Evolutionary conservation across 2,113 vertebrate genomes (phyloP), one percentile per base, ranked within the genome.

Genomic region (Parus major): DNA sequence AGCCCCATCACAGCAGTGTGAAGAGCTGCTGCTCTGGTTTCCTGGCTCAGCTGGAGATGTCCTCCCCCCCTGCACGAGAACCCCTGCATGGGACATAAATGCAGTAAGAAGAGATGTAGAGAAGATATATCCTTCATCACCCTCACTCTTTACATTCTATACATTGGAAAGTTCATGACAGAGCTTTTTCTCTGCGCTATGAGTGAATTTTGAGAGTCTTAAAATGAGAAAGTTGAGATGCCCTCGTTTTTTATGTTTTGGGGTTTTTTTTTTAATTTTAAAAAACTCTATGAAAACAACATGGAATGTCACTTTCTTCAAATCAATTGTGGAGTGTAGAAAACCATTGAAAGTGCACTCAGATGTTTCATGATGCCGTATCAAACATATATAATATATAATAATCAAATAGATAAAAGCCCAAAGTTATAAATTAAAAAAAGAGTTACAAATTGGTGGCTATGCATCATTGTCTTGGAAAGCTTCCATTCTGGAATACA

Each of bases 391-490:
- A 39, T 39, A 39, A 39, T 68, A 79, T 25, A 76, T 36, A 85
- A 87, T 41, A 65, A 85, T 72, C n/a, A 75, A 72, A 93, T 9
- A 92, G 57, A 80, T 57, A 66, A 76, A 83, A 88, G 44, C 22
- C 60, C 21, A 17, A 90, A 83, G 52, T 47, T 78, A 93, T 56
- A 92, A 86, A 93, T 94, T 27, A 80, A 53, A 82, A 89, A 42
- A 82, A 82, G 93, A 96, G 68, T 92, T 92, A 95, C 79, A 93
- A 92, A 92, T 80, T 47, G 60, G 80, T 94, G 80, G 80, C 86
- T 83, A 65, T 81, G 92, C 35, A 96, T 90, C 94, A 90, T 64
- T 86, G 86, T 86, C 88, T 90, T 94, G 94, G 94, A 92, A 94
- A 75, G n/a, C 49, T 93, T 92, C 92, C 90, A 86, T 49, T 76